Evolutionary conservation across 2,113 vertebrate species (phyloP).

Genomic region (Pangasianodon hypophthalmus): DNA sequence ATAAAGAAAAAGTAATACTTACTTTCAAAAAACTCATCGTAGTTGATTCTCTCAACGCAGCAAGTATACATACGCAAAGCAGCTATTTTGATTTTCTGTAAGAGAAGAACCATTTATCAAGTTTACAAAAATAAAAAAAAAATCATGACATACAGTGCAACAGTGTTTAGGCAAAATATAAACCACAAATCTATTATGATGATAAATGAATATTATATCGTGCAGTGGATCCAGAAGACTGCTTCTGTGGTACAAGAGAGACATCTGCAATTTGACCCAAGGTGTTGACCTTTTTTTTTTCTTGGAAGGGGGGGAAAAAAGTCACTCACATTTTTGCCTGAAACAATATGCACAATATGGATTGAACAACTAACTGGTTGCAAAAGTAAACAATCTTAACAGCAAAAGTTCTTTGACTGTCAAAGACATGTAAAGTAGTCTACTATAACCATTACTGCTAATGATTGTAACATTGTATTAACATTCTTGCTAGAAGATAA

Average conservation of each 20-base stretch:
- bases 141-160: neutral
- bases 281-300: neutral
- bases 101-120: conserved; percentile 53
- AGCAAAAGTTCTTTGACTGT: neutral
- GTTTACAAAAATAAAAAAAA: neutral
- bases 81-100: conserved; percentile 96
- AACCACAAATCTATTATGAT: neutral
- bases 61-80: conserved; percentile 96
- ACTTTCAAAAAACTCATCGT: conserved; percentile 94
- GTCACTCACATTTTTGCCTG: neutral
- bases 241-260: neutral
- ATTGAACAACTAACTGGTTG: neutral
- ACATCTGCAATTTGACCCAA: neutral
- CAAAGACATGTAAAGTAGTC: neutral
- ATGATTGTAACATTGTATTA: neutral
- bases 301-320: neutral
- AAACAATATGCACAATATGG: neutral
- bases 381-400: neutral
- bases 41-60: conserved; percentile 95
- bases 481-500: neutral
- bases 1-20: conserved; percentile 66
- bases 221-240: neutral
- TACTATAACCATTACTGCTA: neutral
- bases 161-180: neutral
- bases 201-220: neutral